Conservation (phyloP, 2,113 vertebrate species). For the Myanophis thanlyinensis region DNA sequence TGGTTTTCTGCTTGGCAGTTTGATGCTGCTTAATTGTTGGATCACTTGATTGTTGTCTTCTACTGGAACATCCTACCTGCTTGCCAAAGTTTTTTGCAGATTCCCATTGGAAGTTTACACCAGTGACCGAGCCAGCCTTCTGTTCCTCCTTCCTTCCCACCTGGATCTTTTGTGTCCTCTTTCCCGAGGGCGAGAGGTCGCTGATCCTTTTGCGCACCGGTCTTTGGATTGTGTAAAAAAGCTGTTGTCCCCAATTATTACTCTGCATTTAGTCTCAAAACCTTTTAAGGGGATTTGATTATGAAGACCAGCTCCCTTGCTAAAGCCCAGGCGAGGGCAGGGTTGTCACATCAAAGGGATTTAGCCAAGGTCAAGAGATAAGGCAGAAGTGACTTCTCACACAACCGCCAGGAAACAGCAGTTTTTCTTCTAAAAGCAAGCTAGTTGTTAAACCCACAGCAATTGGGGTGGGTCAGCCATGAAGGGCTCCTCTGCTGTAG, state of each 20-base stretch:
- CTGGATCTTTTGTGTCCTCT: neutral
- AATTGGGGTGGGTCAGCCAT: neutral
- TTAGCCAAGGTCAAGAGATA: conserved; percentile 30
- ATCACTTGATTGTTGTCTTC: neutral
- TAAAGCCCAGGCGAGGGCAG: conserved; percentile 46
- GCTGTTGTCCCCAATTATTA: conserved; percentile 13
- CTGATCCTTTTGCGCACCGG: neutral
- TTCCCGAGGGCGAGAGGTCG: neutral
- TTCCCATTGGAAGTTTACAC: neutral
- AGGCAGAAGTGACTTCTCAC: conserved; percentile 11
- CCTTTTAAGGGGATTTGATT: conserved; percentile 67
- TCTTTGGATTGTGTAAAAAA: conserved; percentile 36
- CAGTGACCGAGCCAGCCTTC: fast-evolving
- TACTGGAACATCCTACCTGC: neutral
- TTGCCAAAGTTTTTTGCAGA: neutral
- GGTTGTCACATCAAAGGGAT: conserved; percentile 61
- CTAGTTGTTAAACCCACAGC: neutral
- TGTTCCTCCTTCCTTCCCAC: conserved; percentile 3
- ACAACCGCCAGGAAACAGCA: neutral
- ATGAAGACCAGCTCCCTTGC: conserved; percentile 55
- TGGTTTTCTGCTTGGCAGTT: neutral
- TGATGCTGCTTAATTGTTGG: neutral
- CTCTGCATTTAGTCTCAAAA: conserved; percentile 44
- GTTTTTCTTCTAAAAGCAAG: conserved; percentile 34
- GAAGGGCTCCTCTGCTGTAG: neutral